Base-by-base conservation (phyloP, 2,797 vertebrate genomes). In the Lateolabrax maculatus region DNA sequence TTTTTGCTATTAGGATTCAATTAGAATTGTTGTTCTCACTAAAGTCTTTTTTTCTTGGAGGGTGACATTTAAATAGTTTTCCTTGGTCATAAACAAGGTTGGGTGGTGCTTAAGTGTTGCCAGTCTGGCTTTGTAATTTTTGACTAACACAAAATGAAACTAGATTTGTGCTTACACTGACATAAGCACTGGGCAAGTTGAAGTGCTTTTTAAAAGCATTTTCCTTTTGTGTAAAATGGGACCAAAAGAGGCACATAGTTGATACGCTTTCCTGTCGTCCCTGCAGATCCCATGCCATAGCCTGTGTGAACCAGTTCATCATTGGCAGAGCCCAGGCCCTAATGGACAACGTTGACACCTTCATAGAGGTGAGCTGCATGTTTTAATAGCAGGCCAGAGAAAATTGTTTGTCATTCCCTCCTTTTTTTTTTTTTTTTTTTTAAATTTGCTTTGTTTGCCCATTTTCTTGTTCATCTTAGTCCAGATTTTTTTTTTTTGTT, bases 221-320 rank as follows among this genome's bases (percentile, higher is more conserved):
- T 12, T 23, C 2, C 5, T n/a, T 11, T 3, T 25, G 5, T 6
- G 2, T 16, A 25, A 29, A 53, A 49, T 9, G n/a, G 8, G n/a
- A 49, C 48, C 21, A 12, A 6, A 34, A 6, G 31, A 34, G 31
- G 31, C 31, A 34, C 31, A 34, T 34, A 6, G 31, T 21, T 39
- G 1, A 68, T 73, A 3, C 1, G 5, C 61, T 25, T 1, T 52
- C 4, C 51, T 57, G 7, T 73, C 4, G 5, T 56, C 60, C 41
- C 27, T 52, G 23, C 87, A 98, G 98, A 87, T 98, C 97, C 29
- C 98, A 99, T 9, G 97, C 98, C 69, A 97, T 99, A 1, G 98
- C 97, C 84, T 99, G 98, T 27, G 98, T 99, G 49, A 99, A 99
- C 87, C 98, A 99, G 93, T 99, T 99, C 86, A 99, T 99, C 91